Percentiles rank a stretch among this genome's conserved stretches.
phyloP scores from a whole-genome alignment of 2,888 invertebrate species.

The Stictocephala bisonia region DNA sequence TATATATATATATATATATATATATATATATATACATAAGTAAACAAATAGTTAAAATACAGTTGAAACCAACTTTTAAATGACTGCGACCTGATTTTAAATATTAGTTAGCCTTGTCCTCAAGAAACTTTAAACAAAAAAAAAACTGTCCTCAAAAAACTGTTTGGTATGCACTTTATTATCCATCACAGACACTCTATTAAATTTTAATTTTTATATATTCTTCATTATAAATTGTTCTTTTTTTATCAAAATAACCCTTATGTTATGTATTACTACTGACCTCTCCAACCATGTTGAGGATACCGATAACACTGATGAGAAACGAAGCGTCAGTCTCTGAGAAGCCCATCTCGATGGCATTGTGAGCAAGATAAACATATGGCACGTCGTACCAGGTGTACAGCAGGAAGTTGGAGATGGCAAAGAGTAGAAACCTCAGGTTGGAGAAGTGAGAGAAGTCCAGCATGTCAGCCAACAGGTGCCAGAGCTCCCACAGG shows the following conservation, averaged over 20 bases:
- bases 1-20: no score
- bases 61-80: no score
- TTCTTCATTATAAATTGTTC: background rate
- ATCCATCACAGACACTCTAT: no score
- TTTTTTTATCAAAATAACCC: no score
- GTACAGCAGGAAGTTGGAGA: conserved; percentile 91
- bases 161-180: no score
- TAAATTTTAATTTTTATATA: no score
- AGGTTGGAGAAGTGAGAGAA: conserved; percentile 82
- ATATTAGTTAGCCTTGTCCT: no score
- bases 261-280: conserved; percentile 62
- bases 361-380: conserved; percentile 88
- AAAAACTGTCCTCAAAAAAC: no score
- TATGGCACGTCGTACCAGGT: conserved; percentile 95
- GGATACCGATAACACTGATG: conserved; percentile 87
- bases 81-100: no score
- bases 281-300: conserved; percentile 91
- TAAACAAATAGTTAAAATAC: no score
- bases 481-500: conserved; percentile 81
- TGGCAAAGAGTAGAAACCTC: conserved; percentile 81
- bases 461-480: conserved; percentile 82
- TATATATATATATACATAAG: no score
- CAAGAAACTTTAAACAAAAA: no score
- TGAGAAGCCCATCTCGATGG: conserved; percentile 76
- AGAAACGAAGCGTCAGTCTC: conserved; percentile 82